phyloP scores from a whole-genome alignment of 1,140 invertebrate species.

The Listronotus oregonensis region DNA sequence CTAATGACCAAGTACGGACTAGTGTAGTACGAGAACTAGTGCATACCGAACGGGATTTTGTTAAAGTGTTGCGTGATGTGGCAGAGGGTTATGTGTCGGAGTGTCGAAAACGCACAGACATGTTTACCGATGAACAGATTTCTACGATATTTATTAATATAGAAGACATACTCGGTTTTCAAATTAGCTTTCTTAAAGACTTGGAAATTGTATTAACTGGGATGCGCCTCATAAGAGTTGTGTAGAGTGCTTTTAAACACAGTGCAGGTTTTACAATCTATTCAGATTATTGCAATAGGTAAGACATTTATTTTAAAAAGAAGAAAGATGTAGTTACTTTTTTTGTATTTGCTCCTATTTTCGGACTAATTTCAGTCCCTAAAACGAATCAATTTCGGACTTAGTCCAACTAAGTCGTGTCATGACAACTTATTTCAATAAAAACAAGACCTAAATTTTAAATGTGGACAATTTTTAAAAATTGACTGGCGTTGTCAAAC shows the following conservation, averaged over 20 bases:
- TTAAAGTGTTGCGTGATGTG: slow-evolving; percentile 78
- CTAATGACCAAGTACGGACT: slow-evolving; percentile 72
- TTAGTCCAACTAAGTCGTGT: too few species aligned
- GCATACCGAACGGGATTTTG: slow-evolving; percentile 80
- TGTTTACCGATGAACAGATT: slow-evolving; percentile 72
- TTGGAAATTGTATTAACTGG: slow-evolving; percentile 71
- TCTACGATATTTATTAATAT: slow-evolving; percentile 81
- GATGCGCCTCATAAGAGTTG: slow-evolving; percentile 71
- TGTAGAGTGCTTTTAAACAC: slow-evolving; percentile 76
- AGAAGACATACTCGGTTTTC: slow-evolving; percentile 75
- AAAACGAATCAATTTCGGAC: too few species aligned
- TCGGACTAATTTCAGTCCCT: too few species aligned
- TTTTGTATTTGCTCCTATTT: too few species aligned
- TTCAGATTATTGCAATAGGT: slow-evolving; percentile 84
- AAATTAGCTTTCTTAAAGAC: slow-evolving; percentile 71
- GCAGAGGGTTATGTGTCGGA: slow-evolving; percentile 78
- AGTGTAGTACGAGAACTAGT: slow-evolving; percentile 82
- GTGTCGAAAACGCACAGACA: slow-evolving; percentile 72
- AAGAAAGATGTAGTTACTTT: too few species aligned
- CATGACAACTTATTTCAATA: too few species aligned
- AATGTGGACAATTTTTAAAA: too few species aligned
- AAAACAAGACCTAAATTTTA: too few species aligned
- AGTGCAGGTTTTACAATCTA: slow-evolving; percentile 82
- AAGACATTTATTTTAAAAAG: too few species aligned
- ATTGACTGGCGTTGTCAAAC: too few species aligned